Conservation (phyloP, 2,113 vertebrate species). For the Plestiodon gilberti region DNA sequence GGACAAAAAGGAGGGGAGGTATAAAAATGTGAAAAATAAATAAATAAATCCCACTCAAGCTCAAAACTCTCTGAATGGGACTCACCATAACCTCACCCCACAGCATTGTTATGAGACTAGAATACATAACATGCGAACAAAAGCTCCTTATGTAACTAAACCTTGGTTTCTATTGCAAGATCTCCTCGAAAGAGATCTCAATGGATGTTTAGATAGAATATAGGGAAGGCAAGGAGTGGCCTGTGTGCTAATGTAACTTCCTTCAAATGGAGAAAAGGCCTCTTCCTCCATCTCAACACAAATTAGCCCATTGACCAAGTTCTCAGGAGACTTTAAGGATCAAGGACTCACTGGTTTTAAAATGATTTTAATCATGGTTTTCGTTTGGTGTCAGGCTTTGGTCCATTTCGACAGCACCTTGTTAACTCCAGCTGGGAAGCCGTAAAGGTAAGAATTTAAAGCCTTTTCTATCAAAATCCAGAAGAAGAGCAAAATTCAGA, state of each 20-base stretch:
- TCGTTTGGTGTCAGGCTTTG: slow-evolving; percentile 79
- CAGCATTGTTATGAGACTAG: neutral
- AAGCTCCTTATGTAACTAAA: no score
- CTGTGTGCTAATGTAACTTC: neutral
- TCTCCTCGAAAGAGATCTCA: neutral
- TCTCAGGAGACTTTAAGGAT: neutral
- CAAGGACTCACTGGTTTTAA: neutral
- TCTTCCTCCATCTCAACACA: neutral
- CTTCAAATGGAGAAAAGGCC: neutral
- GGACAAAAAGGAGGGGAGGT: no score
- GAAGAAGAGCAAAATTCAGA: neutral
- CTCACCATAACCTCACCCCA: neutral
- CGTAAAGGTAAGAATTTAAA: slow-evolving; percentile 78
- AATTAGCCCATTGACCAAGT: neutral
- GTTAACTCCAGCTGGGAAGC: slow-evolving; percentile 87
- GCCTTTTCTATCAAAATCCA: neutral
- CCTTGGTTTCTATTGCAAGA: neutral
- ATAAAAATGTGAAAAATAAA: no score
- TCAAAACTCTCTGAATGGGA: neutral
- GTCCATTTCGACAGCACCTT: slow-evolving; percentile 83
- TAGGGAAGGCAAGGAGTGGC: neutral
- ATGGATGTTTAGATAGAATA: neutral
- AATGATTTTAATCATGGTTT: neutral
- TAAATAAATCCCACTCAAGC: no score
- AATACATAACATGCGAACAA: neutral